Evolutionary conservation across 2,113 vertebrate species (phyloP), one percentile per base, ranked within the genome.

Genomic region (Heliornis fulica): DNA sequence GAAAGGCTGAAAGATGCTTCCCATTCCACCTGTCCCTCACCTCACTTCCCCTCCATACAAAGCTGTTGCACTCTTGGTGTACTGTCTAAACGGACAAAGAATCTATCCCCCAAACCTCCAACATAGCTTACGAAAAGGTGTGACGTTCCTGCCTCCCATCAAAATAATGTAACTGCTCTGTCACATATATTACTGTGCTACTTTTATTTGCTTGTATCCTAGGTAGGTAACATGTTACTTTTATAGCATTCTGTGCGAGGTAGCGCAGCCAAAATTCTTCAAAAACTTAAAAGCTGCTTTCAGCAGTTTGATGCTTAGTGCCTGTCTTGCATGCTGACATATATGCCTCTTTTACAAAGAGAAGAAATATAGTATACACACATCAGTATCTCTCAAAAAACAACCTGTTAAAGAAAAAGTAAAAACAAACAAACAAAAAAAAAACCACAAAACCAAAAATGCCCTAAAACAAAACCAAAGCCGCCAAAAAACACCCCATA

Each of bases 11-110:
- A 87, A 83, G 34, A 60, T 9, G 13, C 7, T 10, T 53, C n/a
- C 60, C 15, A 15, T 75, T 68, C 28, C 11, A 76, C 17, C 15
- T 0, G 0, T 65, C 20, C 38, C 77, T 86, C 11, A 2, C 43
- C 21, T 77, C 19, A 4, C 28, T 80, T 76, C 13, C 28, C 40
- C 65, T 88, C 17, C 12, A 1, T 40, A 18, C 32, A 41, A 48
- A 91, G 60, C 64, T 31, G 10, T 20, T 68, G 17, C 9, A 5
- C 2, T 45, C 26, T 61, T 64, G 0, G 0, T 29, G 5, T 4
- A 51, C 7, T 23, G 15, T 90, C 91, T 83, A 19, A 76, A 12
- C 40, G 18, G 80, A 26, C 25, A 13, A 68, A 53, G 50, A 60
- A 34, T 31, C 54, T 87, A n/a, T 87, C n/a, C 23, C 34, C 10